Evolutionary conservation across 2,113 vertebrate genomes (phyloP), one percentile per base, ranked within the genome.

Genomic region (Capreolus pygargus): DNA sequence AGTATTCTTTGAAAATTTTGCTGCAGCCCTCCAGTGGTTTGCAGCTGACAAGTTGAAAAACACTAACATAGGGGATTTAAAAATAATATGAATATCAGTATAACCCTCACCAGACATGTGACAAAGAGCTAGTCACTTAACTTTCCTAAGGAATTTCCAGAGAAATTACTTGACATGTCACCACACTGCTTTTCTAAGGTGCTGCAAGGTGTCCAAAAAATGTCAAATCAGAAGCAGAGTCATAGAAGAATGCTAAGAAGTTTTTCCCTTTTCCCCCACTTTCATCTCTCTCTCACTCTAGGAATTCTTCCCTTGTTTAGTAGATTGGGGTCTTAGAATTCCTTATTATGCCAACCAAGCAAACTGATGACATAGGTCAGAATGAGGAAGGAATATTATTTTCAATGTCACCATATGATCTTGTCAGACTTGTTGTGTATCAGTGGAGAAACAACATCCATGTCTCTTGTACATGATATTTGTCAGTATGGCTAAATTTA

Each of bases 11-110:
- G 54, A 64, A 52, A 43, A 36, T 64, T 89, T 87, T 83, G 2
- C 90, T 94, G 21, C 28, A 92, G 50, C 12, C 8, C 25, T 92
- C 17, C 60, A 76, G 67, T 50, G 58, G 64, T 87, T 89, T 92
- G 47, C 36, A 84, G 58, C 64, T 95, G 86, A 78, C 50, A 93
- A 88, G 17, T 21, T 94, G 85, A 78, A 97, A 97, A 97, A 83
- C 67, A 89, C 60, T 33, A 74, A 21, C 39, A 54, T 70, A 89
- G 50, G 96, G 8, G 52, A 85, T 60, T 97, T 97, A n/a, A 16
- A 95, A 95, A 76, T 88, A 47, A 95, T 52, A 45, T 3, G 7
- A 45, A 83, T 76, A 86, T 39, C 50, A 58, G 6, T 57, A 3
- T 58, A 64, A 91, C 58, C 17, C 67, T 95, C 83, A 76, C 6